Evolutionary conservation across 2,888 invertebrate species (phyloP).

Genomic region (Strigamia transsilvanica): DNA sequence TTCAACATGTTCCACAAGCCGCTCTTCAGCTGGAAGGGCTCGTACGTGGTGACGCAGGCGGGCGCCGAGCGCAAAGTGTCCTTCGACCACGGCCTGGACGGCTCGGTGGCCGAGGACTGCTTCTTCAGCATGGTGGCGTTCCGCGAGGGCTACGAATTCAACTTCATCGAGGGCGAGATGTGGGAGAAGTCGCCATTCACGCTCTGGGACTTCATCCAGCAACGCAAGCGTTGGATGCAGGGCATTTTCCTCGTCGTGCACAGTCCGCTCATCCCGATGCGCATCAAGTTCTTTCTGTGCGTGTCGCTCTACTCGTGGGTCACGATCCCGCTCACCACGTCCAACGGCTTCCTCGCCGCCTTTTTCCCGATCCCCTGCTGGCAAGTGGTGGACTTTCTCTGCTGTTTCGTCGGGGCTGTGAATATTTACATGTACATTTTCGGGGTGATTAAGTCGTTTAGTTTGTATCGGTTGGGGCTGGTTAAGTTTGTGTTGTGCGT

Average conservation of each 20-base stretch:
- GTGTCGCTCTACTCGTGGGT: constrained; percentile 96
- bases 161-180: constrained; percentile 98
- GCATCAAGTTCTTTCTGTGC: constrained; percentile 80
- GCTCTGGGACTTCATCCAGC: constrained; percentile 92
- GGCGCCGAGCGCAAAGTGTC: constrained; percentile 88
- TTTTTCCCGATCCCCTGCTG: constrained; percentile 80
- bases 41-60: constrained; percentile 95
- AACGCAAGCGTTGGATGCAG: constrained; percentile 91
- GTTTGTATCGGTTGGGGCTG: constrained; percentile 84
- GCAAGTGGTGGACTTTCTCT: constrained; percentile 81
- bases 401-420: constrained; percentile 90
- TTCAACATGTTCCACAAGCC: constrained; percentile 94
- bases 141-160: constrained; percentile 87
- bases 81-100: constrained; percentile 95
- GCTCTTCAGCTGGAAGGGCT: constrained; percentile 97
- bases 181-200: constrained; percentile 98
- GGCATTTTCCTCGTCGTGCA: constrained; percentile 67
- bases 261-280: constrained; percentile 74
- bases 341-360: constrained; percentile 84
- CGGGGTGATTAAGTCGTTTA: constrained; percentile 96
- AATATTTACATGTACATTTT: constrained; percentile 98
- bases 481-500: constrained; percentile 81
- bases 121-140: constrained; percentile 96
- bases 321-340: constrained; percentile 89
- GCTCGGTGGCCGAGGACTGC: constrained; percentile 97